Conservation (phyloP, 2,888 invertebrate genomes). For the Mythimna ferrago region DNA sequence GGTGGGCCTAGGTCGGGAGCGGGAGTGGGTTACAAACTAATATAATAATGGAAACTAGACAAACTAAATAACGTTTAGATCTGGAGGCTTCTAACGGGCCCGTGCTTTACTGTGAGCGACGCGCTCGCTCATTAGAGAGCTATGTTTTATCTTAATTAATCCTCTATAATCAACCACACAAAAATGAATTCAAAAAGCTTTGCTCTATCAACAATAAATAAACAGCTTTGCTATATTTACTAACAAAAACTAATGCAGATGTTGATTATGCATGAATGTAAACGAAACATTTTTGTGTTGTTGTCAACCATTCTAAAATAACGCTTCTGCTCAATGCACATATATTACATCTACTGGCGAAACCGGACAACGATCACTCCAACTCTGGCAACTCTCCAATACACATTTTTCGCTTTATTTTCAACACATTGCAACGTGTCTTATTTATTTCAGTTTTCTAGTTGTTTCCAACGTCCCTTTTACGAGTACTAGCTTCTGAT, state of each 20-base stretch:
- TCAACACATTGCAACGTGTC: constrained; percentile 44
- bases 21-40: constrained; percentile 55
- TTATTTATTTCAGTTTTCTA: constrained; percentile 33
- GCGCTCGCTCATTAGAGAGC: constrained; percentile 1
- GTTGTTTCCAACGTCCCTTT: constrained; percentile 28
- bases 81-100: constrained; percentile 18
- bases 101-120: constrained; percentile 11
- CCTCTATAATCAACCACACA: neutral
- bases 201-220: neutral
- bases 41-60: constrained; percentile 62
- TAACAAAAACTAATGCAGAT: constrained; percentile 1
- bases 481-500: constrained; percentile 7
- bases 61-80: constrained; percentile 54
- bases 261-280: constrained; percentile 37
- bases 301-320: constrained; percentile 22
- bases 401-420: constrained; percentile 52
- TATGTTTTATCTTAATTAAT: neutral
- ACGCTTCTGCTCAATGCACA: constrained; percentile 35
- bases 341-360: neutral
- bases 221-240: constrained; percentile 23
- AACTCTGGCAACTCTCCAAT: constrained; percentile 57
- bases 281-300: constrained; percentile 36
- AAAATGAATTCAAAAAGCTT: neutral
- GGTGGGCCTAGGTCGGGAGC: constrained; percentile 15
- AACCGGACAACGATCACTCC: constrained; percentile 28